These are phyloP conservation scores for Yoshiicerus persimilis DNA, from an alignment of 1,140 invertebrate species.

Conservation along the genomic window DNA sequence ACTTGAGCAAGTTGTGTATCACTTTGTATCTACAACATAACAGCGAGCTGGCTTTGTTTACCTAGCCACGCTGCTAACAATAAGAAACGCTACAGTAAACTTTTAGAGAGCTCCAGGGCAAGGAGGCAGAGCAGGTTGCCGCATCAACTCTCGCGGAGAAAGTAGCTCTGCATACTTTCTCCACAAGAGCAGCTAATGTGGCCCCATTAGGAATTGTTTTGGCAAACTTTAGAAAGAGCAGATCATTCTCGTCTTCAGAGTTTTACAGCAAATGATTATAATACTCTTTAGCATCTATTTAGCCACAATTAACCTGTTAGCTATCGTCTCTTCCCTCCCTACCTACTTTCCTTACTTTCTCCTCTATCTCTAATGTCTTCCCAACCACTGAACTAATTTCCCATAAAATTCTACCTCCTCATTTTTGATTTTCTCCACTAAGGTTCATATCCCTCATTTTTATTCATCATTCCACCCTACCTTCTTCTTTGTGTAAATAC, in stretches of 20 bases:
- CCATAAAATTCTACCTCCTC: neutral
- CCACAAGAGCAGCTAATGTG: neutral
- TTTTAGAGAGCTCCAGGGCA: neutral
- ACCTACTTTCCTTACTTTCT: neutral
- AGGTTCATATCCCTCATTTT: no score
- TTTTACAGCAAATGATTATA: neutral
- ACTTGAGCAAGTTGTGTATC: neutral
- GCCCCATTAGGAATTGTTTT: constrained; percentile 4
- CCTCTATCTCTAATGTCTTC: neutral
- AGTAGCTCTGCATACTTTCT: neutral
- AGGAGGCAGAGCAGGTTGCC: neutral
- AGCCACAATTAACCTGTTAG: neutral
- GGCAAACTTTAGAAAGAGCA: neutral
- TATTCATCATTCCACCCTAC: no score
- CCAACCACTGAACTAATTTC: neutral
- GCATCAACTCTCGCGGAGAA: neutral
- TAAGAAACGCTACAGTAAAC: neutral
- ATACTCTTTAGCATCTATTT: neutral
- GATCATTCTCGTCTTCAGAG: neutral
- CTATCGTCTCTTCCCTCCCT: neutral
- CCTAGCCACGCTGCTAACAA: neutral
- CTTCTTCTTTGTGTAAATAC: no score
- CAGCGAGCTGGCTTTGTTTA: neutral
- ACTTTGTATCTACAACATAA: neutral
- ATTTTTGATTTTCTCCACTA: neutral